phyloP scores from a whole-genome alignment of 2,797 vertebrate genomes.

The Xiphorhynchus erythropygius region DNA sequence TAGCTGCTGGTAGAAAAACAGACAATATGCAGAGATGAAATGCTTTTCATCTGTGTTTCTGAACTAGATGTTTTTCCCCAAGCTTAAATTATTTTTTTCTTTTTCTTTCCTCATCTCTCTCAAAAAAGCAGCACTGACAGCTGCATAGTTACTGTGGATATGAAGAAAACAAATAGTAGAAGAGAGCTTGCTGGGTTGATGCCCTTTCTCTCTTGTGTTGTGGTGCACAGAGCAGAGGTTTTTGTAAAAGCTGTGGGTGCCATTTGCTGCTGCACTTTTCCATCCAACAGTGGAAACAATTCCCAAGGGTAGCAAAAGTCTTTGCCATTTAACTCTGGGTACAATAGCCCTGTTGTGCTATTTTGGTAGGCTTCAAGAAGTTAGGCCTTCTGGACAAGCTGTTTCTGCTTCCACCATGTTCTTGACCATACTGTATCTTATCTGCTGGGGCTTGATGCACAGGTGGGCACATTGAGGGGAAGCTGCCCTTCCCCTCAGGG shows the following conservation, averaged over 20 bases:
- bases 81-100: background rate
- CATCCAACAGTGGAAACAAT: fast-evolving
- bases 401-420: background rate
- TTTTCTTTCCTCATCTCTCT: background rate
- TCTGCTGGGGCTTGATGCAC: fast-evolving
- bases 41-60: slow-evolving; percentile 36
- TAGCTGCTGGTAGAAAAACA: slow-evolving; percentile 6
- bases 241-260: background rate
- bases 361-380: background rate
- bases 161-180: background rate
- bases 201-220: background rate
- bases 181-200: background rate
- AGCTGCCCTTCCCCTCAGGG: background rate
- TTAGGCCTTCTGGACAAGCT: background rate
- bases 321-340: background rate
- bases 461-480: background rate
- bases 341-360: background rate
- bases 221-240: background rate
- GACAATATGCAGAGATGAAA: background rate
- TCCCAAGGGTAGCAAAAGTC: background rate
- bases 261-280: background rate
- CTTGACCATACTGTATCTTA: fast-evolving
- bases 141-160: background rate
- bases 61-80: background rate
- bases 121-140: background rate